Evolutionary conservation across 1,140 invertebrate species (phyloP).

Genomic region (Sipha flava): DNA sequence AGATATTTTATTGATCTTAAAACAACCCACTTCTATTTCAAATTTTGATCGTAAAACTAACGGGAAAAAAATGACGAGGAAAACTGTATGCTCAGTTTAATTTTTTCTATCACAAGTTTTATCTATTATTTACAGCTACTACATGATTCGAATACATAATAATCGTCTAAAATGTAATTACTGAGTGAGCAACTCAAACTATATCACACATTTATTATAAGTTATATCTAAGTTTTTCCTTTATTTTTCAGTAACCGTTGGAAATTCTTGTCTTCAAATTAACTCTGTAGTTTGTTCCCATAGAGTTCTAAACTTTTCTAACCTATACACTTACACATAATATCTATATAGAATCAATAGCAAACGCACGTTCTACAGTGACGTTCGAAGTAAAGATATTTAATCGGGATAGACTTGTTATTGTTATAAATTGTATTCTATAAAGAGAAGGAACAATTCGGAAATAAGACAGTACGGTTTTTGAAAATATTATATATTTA

Average conservation of each 20-base stretch:
- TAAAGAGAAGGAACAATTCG: too few relatives aligned
- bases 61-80: background rate
- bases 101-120: background rate
- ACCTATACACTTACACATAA: background rate
- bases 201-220: background rate
- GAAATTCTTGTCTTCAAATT: background rate
- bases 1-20: too few relatives aligned
- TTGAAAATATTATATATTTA: too few relatives aligned
- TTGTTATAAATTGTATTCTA: too few relatives aligned
- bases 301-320: background rate
- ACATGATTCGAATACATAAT: slow-evolving; percentile 1
- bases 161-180: slow-evolving; percentile 2
- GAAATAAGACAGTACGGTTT: too few relatives aligned
- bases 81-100: background rate
- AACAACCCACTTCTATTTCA: too few relatives aligned
- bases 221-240: background rate
- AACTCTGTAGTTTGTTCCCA: background rate
- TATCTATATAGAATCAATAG: background rate
- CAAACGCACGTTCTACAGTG: too few relatives aligned
- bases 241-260: background rate
- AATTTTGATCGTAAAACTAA: too few relatives aligned
- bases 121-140: background rate
- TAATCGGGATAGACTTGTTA: too few relatives aligned
- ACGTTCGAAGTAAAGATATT: too few relatives aligned
- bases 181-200: background rate